Evolutionary conservation across 2,797 vertebrate species (phyloP).

Genomic region (Vespertilio murinus): DNA sequence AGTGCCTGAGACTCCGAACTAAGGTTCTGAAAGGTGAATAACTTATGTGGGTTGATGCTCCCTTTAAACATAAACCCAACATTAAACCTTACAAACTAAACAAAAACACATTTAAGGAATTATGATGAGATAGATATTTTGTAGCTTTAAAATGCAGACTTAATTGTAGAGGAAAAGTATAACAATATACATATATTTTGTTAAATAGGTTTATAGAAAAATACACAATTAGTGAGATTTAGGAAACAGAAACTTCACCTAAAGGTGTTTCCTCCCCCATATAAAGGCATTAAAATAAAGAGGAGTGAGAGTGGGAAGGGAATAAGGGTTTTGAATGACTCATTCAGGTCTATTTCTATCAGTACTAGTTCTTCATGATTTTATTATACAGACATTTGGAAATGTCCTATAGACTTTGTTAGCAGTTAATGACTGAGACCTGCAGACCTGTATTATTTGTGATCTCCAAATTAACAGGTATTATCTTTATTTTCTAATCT

Average conservation of each 20-base stretch:
- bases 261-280: not conserved
- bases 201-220: not conserved
- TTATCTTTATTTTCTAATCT: conserved; percentile 80
- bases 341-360: not conserved
- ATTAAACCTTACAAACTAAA: not conserved
- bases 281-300: conserved; percentile 6
- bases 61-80: conserved; percentile 5
- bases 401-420: conserved; percentile 56
- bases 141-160: conserved; percentile 36
- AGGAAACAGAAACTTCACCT: not conserved
- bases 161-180: not conserved
- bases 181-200: conserved; percentile 20
- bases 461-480: conserved; percentile 79
- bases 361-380: conserved; percentile 30
- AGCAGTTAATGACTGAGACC: conserved; percentile 74
- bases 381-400: conserved; percentile 56
- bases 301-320: not conserved
- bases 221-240: not conserved
- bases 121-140: conserved; percentile 1
- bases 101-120: not conserved
- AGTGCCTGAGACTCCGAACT: not conserved
- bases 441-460: conserved; percentile 73
- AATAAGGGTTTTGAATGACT: not conserved
- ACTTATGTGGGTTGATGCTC: not conserved
- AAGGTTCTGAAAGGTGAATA: not conserved